A percentile compares a stretch with the other conserved stretches of the same genome.
Evolutionary conservation across 1,140 invertebrate species (phyloP).

Genomic region (Colletes gigas): DNA sequence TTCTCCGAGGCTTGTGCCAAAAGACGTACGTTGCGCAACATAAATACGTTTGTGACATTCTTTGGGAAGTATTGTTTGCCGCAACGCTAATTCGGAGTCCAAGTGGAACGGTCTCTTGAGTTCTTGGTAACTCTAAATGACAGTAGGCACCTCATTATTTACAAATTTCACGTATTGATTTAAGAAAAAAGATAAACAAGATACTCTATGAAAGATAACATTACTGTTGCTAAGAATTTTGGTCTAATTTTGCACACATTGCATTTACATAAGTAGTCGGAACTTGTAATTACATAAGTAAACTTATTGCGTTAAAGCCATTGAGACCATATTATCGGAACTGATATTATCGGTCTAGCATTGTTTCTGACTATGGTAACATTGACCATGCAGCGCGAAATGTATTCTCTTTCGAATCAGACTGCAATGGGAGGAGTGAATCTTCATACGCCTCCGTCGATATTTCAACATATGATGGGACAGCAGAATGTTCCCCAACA

Average conservation of each 20-base stretch:
- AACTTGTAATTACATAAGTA: too few species aligned
- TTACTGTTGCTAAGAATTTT: neutral
- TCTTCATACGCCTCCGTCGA: constrained; percentile 74
- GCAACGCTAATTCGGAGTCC: neutral
- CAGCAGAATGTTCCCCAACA: constrained; percentile 68
- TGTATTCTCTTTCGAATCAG: constrained; percentile 57
- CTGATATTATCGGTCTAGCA: neutral
- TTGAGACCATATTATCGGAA: neutral
- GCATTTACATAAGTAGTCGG: neutral
- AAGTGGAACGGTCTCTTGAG: neutral
- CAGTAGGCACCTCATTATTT: constrained; percentile 45
- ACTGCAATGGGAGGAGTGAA: constrained; percentile 76
- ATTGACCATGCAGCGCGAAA: constrained; percentile 44
- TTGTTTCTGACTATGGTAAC: neutral
- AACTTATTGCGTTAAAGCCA: neutral
- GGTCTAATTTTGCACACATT: neutral
- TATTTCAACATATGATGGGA: constrained; percentile 78
- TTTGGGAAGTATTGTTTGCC: neutral
- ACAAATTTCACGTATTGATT: constrained; percentile 1
- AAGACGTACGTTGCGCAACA: constrained; percentile 3
- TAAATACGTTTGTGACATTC: constrained; percentile 22
- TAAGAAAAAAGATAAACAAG: neutral
- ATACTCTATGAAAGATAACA: neutral
- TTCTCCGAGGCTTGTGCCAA: constrained; percentile 9
- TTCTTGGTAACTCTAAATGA: constrained; percentile 43